These are phyloP conservation scores for Aleiodes sp. DNA, from an alignment of 1,140 invertebrate species.

Conservation along the genomic window DNA sequence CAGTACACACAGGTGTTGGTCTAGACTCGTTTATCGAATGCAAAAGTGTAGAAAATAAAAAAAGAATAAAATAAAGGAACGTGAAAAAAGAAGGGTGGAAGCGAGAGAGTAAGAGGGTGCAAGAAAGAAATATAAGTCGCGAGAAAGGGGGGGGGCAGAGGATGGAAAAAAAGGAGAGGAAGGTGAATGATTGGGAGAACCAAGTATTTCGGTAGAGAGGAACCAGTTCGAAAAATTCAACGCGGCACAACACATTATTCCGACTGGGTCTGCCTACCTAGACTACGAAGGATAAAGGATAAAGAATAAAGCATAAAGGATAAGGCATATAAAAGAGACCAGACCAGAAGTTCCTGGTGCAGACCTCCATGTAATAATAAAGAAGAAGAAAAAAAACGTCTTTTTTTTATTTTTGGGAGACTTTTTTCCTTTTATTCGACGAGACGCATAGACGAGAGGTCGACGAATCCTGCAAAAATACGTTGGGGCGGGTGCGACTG, in stretches of 20 bases:
- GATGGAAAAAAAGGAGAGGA: neutral
- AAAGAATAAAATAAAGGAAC: constrained; percentile 29
- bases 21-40: constrained; percentile 55
- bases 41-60: constrained; percentile 24
- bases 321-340: constrained; percentile 47
- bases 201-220: constrained; percentile 24
- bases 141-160: constrained; percentile 31
- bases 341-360: constrained; percentile 33
- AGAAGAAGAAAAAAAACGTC: constrained; percentile 11
- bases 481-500: constrained; percentile 42
- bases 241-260: constrained; percentile 34
- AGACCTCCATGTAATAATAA: constrained; percentile 19
- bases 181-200: constrained; percentile 1
- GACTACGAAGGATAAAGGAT: constrained; percentile 36
- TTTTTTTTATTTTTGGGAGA: constrained; percentile 22
- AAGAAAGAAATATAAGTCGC: constrained; percentile 8
- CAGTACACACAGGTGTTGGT: constrained; percentile 55
- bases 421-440: constrained; percentile 17
- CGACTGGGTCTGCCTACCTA: constrained; percentile 23
- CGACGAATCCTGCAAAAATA: constrained; percentile 48
- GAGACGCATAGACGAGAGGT: constrained; percentile 26
- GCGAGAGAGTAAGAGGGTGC: constrained; percentile 11
- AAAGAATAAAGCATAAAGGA: constrained; percentile 53
- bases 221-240: constrained; percentile 53
- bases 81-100: constrained; percentile 16